Evolutionary conservation across 1,140 invertebrate species (phyloP).

Genomic region (Drosophila saltans): DNA sequence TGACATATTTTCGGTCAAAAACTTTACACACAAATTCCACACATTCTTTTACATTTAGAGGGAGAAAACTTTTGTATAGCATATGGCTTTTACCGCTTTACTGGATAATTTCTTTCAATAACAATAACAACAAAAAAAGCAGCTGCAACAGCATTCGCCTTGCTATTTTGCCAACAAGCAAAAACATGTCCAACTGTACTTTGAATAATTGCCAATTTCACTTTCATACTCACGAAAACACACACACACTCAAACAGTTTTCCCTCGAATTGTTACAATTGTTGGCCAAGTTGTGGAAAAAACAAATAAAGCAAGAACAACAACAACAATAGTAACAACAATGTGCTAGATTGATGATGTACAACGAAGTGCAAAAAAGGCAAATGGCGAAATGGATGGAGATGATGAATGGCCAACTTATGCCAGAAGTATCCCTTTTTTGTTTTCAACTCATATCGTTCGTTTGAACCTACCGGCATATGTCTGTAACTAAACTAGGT

Average conservation of each 20-base stretch:
- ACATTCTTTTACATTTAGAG: not conserved
- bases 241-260: slow-evolving; percentile 25
- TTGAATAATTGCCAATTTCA: slow-evolving; percentile 76
- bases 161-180: slow-evolving; percentile 6
- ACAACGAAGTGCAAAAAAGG: slow-evolving; percentile 43
- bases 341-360: slow-evolving; percentile 67
- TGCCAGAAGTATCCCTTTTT: slow-evolving; percentile 11
- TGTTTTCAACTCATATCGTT: slow-evolving; percentile 13
- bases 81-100: not conserved
- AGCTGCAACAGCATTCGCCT: slow-evolving; percentile 27
- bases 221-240: slow-evolving; percentile 27
- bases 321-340: slow-evolving; percentile 50
- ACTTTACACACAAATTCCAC: no score
- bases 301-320: not conserved
- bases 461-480: slow-evolving; percentile 33
- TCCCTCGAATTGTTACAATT: slow-evolving; percentile 54
- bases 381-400: slow-evolving; percentile 52
- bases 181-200: slow-evolving; percentile 58
- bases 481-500: slow-evolving; percentile 23
- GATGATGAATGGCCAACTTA: slow-evolving; percentile 70
- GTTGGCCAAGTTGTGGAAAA: slow-evolving; percentile 19
- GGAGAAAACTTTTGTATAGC: not conserved
- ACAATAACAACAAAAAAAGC: slow-evolving; percentile 37
- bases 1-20: not conserved
- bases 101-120: slow-evolving; percentile 48